Base-by-base conservation (phyloP, 2,888 invertebrate species). In the Venusia cambrica region DNA sequence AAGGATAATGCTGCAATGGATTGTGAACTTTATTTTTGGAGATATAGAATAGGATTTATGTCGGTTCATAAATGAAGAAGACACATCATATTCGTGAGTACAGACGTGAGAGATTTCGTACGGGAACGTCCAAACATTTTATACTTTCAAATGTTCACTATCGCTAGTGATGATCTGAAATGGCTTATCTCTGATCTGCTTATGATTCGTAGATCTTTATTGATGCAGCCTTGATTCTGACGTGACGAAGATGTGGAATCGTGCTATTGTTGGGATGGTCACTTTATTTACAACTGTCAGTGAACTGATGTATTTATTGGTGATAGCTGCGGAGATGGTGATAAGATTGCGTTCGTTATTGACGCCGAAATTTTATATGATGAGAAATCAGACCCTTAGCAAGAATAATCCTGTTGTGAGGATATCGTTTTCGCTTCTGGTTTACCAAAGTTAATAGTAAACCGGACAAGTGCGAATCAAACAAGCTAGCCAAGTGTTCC, bases 61-160 rank as follows among this genome's bases (percentile, higher is more conserved):
- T 48, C 51, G 24, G 42, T 6, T 24, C 8, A 6, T 6, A 17
- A 7, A 13, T 29, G 48, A 51, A 45, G 48, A 61, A 64, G 55
- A 67, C 66, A 61, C 73, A 71, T 81, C 83, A 84, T 79, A 80
- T 74, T 74, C 75, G 73, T 74, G 74, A 72, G 72, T 71, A 65
- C 67, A 70, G 68, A 79, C 79, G 79, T 77, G 83, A 80, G 81
- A 81, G 77, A 80, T 81, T 76, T 80, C 75, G 73, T 84, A 79
- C 76, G 73, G 65, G 77, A 74, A 74, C 77, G 84, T 87, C 85
- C 83, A 80, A 85, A 84, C 84, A 80, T 77, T 84, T 87, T 87
- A 87, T 87, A 85, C 85, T 87, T 85, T 87, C 84, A 87, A 87
- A 87, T 85, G 66, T 65, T 64, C 62, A 63, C 72, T 83, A 87